Evolutionary conservation across 2,797 vertebrate species (phyloP), one percentile per base, ranked within the genome.

Genomic region (Rhinichthys osculus): DNA sequence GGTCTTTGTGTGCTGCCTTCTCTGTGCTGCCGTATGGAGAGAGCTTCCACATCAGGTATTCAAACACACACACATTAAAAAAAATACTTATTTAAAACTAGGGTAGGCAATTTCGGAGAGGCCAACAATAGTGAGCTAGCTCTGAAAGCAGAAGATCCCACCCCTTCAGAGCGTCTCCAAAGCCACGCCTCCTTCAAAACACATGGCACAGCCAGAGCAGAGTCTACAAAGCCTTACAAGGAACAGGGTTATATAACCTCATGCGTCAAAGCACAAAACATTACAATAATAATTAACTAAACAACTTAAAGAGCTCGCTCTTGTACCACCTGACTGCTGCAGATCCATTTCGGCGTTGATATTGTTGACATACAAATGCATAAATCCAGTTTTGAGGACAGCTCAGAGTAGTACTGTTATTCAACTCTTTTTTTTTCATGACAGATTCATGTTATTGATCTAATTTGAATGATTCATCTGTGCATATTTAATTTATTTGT

Each of bases 1-100:
- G 98, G 92, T 99, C 98, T 9, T 93, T 99, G 87, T 99, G 96
- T 21, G 97, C 97, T 9, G 97, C 97, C 85, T 99, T 99, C 94
- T 99, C 98, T 52, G 94, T 99, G 93, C 95, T 99, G 86, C 98
- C 98, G 42, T 99, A 99, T 84, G 98, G 98, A 92, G 97, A 98
- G 89, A 95, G 95, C 87, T 91, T 96, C 84, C 93, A 95, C 86
- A 94, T 97, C 84, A 90, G 89, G 89, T 90, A 88, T 16, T 5
- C 13, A 59, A 52, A 30, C 44, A 67, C 33, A 21, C 3, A 17
- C 23, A 14, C 3, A 30, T 23, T 1, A 54, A 4, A n/a, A 62
- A 27, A 62, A 64, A 27, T 2, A 27, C 11, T 62, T 62, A 14
- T 30, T 7, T 30, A 64, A 64, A 6, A 16, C 62, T 64, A 64